These are phyloP conservation scores for Pterois miles DNA, from an alignment of 2,797 vertebrate species.

Conservation along the genomic window DNA sequence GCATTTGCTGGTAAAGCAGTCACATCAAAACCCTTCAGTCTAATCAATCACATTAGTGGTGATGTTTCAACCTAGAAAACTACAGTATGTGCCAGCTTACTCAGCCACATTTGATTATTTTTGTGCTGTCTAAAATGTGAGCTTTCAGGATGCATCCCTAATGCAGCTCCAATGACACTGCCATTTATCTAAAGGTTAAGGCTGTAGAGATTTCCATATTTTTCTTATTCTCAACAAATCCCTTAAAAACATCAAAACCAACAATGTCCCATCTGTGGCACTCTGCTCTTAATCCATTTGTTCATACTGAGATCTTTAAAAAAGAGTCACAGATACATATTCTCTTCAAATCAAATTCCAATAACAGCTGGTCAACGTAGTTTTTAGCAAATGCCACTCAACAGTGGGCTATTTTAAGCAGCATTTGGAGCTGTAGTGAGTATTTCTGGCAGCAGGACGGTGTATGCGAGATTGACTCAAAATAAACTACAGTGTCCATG, in stretches of 20 bases:
- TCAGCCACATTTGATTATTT: background rate
- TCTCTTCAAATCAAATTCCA: background rate
- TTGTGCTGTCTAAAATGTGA: background rate
- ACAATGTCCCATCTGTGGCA: background rate
- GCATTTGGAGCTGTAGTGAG: background rate
- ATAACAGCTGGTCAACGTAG: background rate
- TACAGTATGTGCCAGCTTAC: background rate
- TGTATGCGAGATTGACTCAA: background rate
- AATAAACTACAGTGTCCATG: slow-evolving; percentile 16
- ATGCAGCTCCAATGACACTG: background rate
- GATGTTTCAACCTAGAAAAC: background rate
- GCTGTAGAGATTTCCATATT: background rate
- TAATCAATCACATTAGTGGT: background rate
- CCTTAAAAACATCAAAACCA: too few relatives aligned
- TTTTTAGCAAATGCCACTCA: background rate
- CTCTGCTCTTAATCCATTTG: background rate
- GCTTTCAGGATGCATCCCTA: background rate
- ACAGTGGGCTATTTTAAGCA: slow-evolving; percentile 1
- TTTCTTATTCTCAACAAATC: too few relatives aligned
- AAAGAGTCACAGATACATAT: background rate
- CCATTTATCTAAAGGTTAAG: background rate
- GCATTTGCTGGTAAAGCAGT: background rate
- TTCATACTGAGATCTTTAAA: background rate
- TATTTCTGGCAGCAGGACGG: slow-evolving; percentile 14
- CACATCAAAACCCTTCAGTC: background rate